phyloP scores from a whole-genome alignment of 64 coral and sea anemone genomes.

The Dendrophyllia cribrosa region DNA sequence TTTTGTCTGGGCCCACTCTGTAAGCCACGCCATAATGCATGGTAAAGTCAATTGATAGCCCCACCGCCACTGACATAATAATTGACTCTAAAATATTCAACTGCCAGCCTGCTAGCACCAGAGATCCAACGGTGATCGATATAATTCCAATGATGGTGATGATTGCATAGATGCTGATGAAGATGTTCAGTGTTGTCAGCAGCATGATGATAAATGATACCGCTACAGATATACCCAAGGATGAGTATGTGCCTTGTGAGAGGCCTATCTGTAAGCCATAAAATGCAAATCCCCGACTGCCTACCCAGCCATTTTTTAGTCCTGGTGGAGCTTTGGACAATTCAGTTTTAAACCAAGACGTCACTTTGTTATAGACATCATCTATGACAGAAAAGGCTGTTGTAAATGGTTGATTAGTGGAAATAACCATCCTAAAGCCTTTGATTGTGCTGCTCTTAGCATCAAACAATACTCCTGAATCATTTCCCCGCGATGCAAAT shows the following conservation, averaged over 20 bases:
- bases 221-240: slow-evolving; percentile 84
- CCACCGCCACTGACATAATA: slow-evolving; percentile 93
- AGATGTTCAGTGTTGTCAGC: slow-evolving; percentile 90
- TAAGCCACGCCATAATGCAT: slow-evolving; percentile 99
- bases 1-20: slow-evolving; percentile 72
- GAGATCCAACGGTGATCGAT: slow-evolving; percentile 78
- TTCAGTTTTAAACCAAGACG: slow-evolving; percentile 48
- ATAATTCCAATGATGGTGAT: slow-evolving; percentile 94
- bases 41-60: slow-evolving; percentile 96
- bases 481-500: neutral
- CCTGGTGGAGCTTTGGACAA: slow-evolving; percentile 64
- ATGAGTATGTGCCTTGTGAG: slow-evolving; percentile 71
- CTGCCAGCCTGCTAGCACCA: slow-evolving; percentile 94
- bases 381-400: slow-evolving; percentile 70
- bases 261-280: slow-evolving; percentile 74
- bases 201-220: slow-evolving; percentile 91
- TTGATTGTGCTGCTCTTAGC: neutral
- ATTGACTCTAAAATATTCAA: slow-evolving; percentile 96
- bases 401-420: slow-evolving; percentile 53
- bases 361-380: slow-evolving; percentile 78
- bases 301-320: slow-evolving; percentile 73
- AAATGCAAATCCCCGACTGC: slow-evolving; percentile 50
- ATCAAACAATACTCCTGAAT: slow-evolving; percentile 38
- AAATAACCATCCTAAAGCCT: slow-evolving; percentile 40
- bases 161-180: slow-evolving; percentile 95